A percentile compares a stretch with the other conserved stretches of the same genome.
These are phyloP conservation scores for Electrona antarctica DNA, from an alignment of 2,113 vertebrate species.

Conservation along the genomic window DNA sequence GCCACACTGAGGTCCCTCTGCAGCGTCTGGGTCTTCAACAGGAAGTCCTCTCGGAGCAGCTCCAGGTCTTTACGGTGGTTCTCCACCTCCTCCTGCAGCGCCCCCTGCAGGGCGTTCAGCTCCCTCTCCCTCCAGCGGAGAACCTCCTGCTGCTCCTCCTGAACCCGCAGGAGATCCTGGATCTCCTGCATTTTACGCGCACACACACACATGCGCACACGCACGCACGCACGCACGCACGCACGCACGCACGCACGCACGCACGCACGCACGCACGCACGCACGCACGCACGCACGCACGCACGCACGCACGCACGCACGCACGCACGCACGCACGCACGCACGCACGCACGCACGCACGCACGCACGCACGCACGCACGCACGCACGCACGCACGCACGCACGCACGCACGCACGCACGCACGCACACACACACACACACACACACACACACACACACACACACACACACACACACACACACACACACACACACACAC, in stretches of 20 bases:
- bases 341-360: too few relatives aligned
- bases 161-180: slow-evolving; percentile 82
- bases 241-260: too few relatives aligned
- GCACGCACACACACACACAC: slow-evolving; percentile 59
- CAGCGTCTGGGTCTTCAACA: slow-evolving; percentile 82
- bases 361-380: too few relatives aligned
- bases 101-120: slow-evolving; percentile 88
- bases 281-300: too few relatives aligned
- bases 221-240: too few relatives aligned
- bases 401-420: too few relatives aligned
- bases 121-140: slow-evolving; percentile 86
- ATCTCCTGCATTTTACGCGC: too few relatives aligned
- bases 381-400: too few relatives aligned
- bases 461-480: slow-evolving; percentile 48
- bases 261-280: too few relatives aligned
- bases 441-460: slow-evolving; percentile 61
- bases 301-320: too few relatives aligned
- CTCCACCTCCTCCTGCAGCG: slow-evolving; percentile 92
- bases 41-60: slow-evolving; percentile 85
- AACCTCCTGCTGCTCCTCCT: slow-evolving; percentile 91
- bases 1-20: slow-evolving; percentile 80
- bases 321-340: too few relatives aligned
- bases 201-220: slow-evolving; percentile 51
- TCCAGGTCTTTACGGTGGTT: slow-evolving; percentile 89
- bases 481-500: slow-evolving; percentile 59